Evolutionary conservation across 2,113 vertebrate species (phyloP), one percentile per base, ranked within the genome.

Genomic region (Phaethornis superciliosus): DNA sequence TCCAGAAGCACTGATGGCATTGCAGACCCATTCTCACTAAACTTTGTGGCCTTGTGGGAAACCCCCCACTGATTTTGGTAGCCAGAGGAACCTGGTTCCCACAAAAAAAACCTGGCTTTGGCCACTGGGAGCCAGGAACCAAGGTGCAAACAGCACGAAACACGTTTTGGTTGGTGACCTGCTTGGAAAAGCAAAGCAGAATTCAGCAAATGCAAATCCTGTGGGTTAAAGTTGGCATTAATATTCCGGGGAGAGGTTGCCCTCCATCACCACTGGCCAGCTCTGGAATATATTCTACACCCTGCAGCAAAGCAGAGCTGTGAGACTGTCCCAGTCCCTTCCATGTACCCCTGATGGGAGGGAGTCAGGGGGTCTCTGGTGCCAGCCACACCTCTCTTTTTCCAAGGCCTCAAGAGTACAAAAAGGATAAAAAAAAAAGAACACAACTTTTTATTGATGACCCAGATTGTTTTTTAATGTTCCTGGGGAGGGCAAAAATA

Each of bases 151-250:
- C 3, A 0, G 30, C 0, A 7, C 15, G 22, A 63, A 81, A 32
- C 0, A 8, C 0, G 1, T 37, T 37, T 58, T 2, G 28, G 35
- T 33, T 77, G 4, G 16, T 19, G n/a, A 88, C 15, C 30, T 10
- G 30, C 68, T 64, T 32, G 0, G 1, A 40, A 62, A 56, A 62
- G 21, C 44, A 35, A 22, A 23, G 2, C 2, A 2, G 59, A 46
- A 59, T 5, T 16, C 28, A 56, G 35, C 47, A 14, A 60, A 65
- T 1, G 1, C 14, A 6, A 54, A 76, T 42, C 30, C 22, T 42
- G 4, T 3, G 2, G 32, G 86, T 70, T 76, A 89, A 59, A 81
- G 62, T 52, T 81, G 2, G 5, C 13, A 18, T 75, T 40, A 5
- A 63, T 74, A 86, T 87, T 87, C 81, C 81, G 47, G 33, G 40